Conservation (phyloP, 1,140 invertebrate genomes). For the Diabrotica undecimpunctata region DNA sequence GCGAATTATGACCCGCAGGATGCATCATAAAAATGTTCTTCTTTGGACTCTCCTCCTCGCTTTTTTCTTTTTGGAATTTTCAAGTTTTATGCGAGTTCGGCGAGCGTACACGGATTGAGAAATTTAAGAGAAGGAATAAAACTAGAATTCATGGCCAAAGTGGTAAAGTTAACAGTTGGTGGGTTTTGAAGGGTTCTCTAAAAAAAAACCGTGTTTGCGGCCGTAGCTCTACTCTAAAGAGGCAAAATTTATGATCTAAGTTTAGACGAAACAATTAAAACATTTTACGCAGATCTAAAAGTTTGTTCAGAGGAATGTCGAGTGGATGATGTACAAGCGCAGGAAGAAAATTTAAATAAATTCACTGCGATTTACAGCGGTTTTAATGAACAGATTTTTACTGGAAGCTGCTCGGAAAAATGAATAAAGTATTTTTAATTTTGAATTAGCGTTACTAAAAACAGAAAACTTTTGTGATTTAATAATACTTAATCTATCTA, state of each 20-base stretch:
- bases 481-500: no score
- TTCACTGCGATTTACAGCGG: no score
- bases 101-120: constrained; percentile 6
- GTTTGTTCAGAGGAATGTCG: background rate
- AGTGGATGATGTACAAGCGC: no score
- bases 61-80: background rate
- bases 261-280: constrained; percentile 1
- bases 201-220: background rate
- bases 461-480: no score
- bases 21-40: no score
- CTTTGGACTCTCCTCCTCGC: no score
- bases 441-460: no score
- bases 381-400: no score
- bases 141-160: background rate
- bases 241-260: constrained; percentile 2
- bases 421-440: no score
- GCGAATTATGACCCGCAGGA: background rate
- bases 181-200: background rate
- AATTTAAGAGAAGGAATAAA: background rate
- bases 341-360: no score
- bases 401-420: no score
- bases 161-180: constrained; percentile 1
- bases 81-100: background rate
- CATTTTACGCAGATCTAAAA: background rate
- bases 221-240: background rate